Evolutionary conservation across 2,113 vertebrate species (phyloP), one percentile per base, ranked within the genome.

Genomic region (Heptranchias perlo): DNA sequence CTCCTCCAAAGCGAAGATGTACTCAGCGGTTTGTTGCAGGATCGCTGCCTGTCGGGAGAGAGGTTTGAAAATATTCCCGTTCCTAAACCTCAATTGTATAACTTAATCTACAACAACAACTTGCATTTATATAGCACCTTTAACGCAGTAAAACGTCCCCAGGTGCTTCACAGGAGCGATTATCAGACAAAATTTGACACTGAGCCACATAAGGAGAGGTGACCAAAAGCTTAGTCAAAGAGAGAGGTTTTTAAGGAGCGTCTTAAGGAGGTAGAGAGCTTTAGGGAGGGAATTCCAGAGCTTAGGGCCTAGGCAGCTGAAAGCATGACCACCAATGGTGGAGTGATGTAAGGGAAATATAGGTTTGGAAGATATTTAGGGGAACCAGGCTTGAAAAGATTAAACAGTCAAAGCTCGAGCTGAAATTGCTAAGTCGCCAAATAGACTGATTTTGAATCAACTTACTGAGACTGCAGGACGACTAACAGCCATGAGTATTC

Each of bases 1-100:
- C 97, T 99, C 99, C 97, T 99, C 99, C 98, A 99, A 96, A 86
- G 99, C 98, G 96, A 99, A 99, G 97, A 99, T 99, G 97, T 99
- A 99, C 96, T 99, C 99, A 0, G 99, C 98, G 0, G 99, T 99
- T 97, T 99, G 99, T 97, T 99, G 99, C 91, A 99, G 98, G 97
- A 99, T 99, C 96, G 99, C 99, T 31, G 99, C 99, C 99, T 99
- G 97, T 0, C 35, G 0, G 78, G 82, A 73, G 96, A 96, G 16
- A 16, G 62, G 94, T 87, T 44, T 23, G 0, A 52, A 13, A 95
- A 52, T 39, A 2, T 10, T 18, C 44, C n/a, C 14, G 8, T 3
- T 78, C 11, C 73, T 10, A 78, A 78, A 28, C 0, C 4, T 69
- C 67, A 78, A 67, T 28, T 67, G n/a, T 35, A 8, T 11, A 11